These are phyloP conservation scores for Sinodicranocentrus sp. DNA, from an alignment of 2,888 invertebrate genomes.

Conservation along the genomic window DNA sequence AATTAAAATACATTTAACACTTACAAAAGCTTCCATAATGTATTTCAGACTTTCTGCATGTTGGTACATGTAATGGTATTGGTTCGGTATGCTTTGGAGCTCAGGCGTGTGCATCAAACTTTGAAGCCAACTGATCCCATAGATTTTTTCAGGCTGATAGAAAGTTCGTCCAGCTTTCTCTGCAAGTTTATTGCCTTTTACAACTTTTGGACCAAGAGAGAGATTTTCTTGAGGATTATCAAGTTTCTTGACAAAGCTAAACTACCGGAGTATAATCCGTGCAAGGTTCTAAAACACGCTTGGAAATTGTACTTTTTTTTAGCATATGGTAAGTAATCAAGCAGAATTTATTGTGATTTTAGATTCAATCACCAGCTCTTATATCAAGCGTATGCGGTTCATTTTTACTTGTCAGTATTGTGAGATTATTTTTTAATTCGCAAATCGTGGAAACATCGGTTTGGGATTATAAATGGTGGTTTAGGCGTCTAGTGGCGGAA, in stretches of 20 bases:
- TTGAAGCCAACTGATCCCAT: conserved; percentile 19
- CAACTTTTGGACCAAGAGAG: conserved; percentile 39
- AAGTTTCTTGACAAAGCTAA: conserved; percentile 8
- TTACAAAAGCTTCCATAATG: too few species aligned
- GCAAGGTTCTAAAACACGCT: conserved; percentile 17
- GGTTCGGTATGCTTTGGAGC: conserved; percentile 28
- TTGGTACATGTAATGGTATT: conserved; percentile 4
- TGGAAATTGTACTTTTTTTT: too few species aligned
- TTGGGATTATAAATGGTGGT: conserved; percentile 11
- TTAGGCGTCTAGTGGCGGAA: background rate
- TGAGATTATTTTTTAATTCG: conserved; percentile 26
- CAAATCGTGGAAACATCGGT: background rate
- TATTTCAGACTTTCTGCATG: conserved; percentile 26
- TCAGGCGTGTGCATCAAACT: conserved; percentile 9
- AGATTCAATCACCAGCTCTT: conserved; percentile 27
- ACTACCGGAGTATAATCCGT: conserved; percentile 1
- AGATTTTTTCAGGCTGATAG: conserved; percentile 36
- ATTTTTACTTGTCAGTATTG: conserved; percentile 11
- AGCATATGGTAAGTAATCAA: too few species aligned
- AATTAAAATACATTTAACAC: background rate
- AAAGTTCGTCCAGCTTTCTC: conserved; percentile 37
- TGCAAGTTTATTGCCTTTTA: conserved; percentile 38
- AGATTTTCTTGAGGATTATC: conserved; percentile 27
- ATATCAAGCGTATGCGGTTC: conserved; percentile 16
- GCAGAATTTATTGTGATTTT: background rate